These are phyloP conservation scores for Esox lucius DNA, from an alignment of 2,797 vertebrate genomes.

Conservation along the genomic window DNA sequence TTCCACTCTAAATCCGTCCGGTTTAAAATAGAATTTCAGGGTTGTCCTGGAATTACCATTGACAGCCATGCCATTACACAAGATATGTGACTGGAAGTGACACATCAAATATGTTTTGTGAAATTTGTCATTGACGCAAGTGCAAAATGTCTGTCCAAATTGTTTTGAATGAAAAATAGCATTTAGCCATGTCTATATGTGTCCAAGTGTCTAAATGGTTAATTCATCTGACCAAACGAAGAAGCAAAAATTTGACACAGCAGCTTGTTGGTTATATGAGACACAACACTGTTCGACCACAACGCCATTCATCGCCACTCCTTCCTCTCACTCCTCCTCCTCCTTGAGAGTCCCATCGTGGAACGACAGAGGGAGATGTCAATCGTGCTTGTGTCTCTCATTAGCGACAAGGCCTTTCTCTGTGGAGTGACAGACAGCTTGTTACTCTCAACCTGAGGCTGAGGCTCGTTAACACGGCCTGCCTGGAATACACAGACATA, in stretches of 20 bases:
- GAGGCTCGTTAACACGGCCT: constrained; percentile 75
- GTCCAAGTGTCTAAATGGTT: not conserved
- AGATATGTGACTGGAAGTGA: not conserved
- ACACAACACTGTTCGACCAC: not conserved
- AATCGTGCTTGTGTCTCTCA: constrained; percentile 58
- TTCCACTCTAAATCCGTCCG: not conserved
- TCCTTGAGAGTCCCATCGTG: not conserved
- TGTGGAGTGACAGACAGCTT: constrained; percentile 81
- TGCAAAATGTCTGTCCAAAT: not conserved
- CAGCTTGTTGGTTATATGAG: not conserved
- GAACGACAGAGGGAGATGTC: not conserved
- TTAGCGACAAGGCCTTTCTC: constrained; percentile 81
- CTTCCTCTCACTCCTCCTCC: not conserved
- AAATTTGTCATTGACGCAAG: not conserved
- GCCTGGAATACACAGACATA: constrained; percentile 79
- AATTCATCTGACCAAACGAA: not conserved
- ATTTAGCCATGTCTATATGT: not conserved
- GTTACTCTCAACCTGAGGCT: constrained; percentile 80
- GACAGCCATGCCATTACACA: not conserved
- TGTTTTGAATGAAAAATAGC: not conserved
- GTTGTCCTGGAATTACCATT: not conserved
- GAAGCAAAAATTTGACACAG: not conserved
- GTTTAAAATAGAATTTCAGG: not conserved
- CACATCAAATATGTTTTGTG: not conserved
- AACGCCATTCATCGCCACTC: not conserved